These are phyloP conservation scores for Poecilia velifera DNA, from an alignment of 2,797 vertebrate species.

Conservation along the genomic window DNA sequence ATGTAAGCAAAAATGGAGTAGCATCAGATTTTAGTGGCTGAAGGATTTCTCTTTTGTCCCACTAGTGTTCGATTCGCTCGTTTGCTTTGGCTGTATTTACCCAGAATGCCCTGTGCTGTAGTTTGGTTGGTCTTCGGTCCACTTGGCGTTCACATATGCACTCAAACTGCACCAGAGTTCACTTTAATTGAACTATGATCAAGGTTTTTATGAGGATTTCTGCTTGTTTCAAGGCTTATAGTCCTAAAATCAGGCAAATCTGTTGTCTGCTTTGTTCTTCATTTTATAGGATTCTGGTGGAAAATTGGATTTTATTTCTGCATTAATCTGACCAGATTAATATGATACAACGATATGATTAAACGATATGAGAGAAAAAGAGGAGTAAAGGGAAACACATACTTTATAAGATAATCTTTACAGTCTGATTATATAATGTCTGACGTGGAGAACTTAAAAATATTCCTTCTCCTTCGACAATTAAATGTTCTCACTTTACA, in stretches of 20 bases:
- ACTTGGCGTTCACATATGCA: too few relatives aligned
- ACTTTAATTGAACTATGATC: too few relatives aligned
- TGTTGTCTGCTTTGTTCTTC: neutral
- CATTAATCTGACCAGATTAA: neutral
- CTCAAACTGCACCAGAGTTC: too few relatives aligned
- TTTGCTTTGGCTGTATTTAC: too few relatives aligned
- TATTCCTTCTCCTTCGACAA: neutral
- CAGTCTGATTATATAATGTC: neutral
- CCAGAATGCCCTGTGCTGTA: too few relatives aligned
- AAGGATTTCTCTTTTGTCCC: too few relatives aligned
- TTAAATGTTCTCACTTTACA: neutral
- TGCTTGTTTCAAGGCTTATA: neutral
- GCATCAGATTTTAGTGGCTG: too few relatives aligned
- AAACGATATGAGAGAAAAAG: neutral
- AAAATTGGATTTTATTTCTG: neutral
- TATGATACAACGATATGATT: neutral
- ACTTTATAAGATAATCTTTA: neutral
- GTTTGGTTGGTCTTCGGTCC: too few relatives aligned
- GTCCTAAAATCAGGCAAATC: neutral
- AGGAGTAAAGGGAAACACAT: neutral
- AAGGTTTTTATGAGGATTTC: too few relatives aligned
- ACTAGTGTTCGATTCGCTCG: too few relatives aligned
- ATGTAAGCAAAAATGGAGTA: too few relatives aligned
- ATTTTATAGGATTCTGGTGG: neutral
- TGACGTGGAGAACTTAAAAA: neutral